A percentile compares a stretch with the other conserved stretches of the same genome.
These are phyloP conservation scores for Temnothorax rugatulus DNA, from an alignment of 2,888 invertebrate species.

Conservation along the genomic window DNA sequence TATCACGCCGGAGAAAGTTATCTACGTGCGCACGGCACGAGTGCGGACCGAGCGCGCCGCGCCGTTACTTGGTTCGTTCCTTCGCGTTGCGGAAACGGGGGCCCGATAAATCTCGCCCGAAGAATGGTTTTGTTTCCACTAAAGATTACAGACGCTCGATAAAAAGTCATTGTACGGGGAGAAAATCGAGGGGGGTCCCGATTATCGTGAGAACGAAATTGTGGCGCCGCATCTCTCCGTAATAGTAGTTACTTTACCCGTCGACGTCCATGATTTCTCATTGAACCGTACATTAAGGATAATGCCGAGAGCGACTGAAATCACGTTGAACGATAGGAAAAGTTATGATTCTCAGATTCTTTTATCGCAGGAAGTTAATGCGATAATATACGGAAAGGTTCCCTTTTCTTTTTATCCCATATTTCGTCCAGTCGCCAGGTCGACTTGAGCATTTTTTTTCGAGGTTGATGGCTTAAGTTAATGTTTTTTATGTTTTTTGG, in stretches of 20 bases:
- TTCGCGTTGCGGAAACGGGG: constrained; percentile 60
- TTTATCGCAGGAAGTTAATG: constrained; percentile 6
- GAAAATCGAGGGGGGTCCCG: constrained; percentile 52
- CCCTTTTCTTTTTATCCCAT: background rate
- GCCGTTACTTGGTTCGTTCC: constrained; percentile 50
- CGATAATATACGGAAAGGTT: constrained; percentile 6
- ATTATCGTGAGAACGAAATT: constrained; percentile 69
- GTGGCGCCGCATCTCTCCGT: constrained; percentile 43
- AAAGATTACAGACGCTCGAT: constrained; percentile 72
- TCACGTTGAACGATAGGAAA: constrained; percentile 35
- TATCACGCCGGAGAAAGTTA: constrained; percentile 80
- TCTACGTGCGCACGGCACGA: constrained; percentile 71
- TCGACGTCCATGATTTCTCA: constrained; percentile 43
- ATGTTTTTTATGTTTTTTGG: too few relatives aligned
- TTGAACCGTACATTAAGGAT: constrained; percentile 40
- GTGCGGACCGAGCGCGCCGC: constrained; percentile 58
- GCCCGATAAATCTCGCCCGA: constrained; percentile 69
- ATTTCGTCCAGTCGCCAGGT: too few relatives aligned
- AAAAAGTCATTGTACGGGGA: constrained; percentile 69
- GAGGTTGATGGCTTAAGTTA: too few relatives aligned
- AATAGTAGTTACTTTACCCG: constrained; percentile 37
- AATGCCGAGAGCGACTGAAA: constrained; percentile 46
- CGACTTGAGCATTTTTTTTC: too few relatives aligned
- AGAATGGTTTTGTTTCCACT: constrained; percentile 75
- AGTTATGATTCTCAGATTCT: constrained; percentile 7